Conservation (phyloP, 2,888 invertebrate genomes). For the Thumatha senex region DNA sequence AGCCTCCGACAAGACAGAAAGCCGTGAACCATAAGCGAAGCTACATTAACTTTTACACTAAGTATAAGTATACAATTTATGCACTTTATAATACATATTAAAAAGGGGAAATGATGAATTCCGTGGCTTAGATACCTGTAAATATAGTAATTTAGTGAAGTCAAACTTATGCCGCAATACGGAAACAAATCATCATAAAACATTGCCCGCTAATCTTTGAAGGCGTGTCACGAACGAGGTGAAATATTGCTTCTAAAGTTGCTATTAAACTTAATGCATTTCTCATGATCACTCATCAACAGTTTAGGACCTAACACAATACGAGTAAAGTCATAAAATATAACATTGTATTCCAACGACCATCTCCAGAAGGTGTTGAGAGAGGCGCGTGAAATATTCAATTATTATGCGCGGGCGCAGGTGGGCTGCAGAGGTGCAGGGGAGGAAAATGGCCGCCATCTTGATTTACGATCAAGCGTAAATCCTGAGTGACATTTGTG, state of each 20-base stretch:
- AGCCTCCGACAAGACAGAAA: no score
- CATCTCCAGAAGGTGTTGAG: conserved; percentile 77
- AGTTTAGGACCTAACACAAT: conserved; percentile 82
- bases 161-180: conserved; percentile 58
- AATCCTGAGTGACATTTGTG: conserved; percentile 81
- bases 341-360: conserved; percentile 75
- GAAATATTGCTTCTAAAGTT: conserved; percentile 81
- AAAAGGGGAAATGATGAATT: neutral
- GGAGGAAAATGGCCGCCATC: conserved; percentile 68
- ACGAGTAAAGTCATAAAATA: conserved; percentile 68
- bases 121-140: neutral
- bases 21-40: no score
- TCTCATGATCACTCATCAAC: conserved; percentile 79
- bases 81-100: neutral
- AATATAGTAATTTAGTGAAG: conserved; percentile 15
- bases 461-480: conserved; percentile 81
- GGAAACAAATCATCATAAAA: conserved; percentile 83
- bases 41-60: no score
- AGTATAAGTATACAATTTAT: no score
- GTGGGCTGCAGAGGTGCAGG: conserved; percentile 53
- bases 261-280: conserved; percentile 78
- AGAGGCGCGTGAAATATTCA: conserved; percentile 80
- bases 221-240: conserved; percentile 72
- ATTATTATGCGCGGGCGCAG: conserved; percentile 79
- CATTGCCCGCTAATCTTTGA: conserved; percentile 66